Evolutionary conservation across 2,113 vertebrate genomes (phyloP), one percentile per base, ranked within the genome.

Genomic region (Otus sunia): DNA sequence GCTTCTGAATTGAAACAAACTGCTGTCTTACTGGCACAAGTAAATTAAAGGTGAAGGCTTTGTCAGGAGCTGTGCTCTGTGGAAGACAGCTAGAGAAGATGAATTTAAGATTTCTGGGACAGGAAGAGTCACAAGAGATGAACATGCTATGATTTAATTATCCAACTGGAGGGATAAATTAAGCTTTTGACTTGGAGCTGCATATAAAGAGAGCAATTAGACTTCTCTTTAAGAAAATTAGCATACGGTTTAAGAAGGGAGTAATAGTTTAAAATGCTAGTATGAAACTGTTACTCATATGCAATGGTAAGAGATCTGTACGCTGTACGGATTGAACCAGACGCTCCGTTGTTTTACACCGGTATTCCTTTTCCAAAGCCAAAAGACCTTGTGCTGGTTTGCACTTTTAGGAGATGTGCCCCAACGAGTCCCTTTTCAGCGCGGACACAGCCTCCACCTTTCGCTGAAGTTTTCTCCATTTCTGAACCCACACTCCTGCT

Each of bases 181-280:
- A 84, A 81, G 88, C 90, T 94, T 95, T 59, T 88, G 93, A 96
- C 78, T 90, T 89, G 86, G 82, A 89, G 93, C 84, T 90, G 94
- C 91, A 84, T 85, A 94, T 60, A 78, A 78, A 96, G 80, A 94
- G 86, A 90, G 62, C 90, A 91, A 84, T 90, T 94, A 92, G 79
- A 74, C 74, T 68, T 82, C 80, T 93, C 89, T 90, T 79, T 55
- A 94, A 87, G 88, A 91, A 94, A 97, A 96, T 93, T 71, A 95
- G 76, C 91, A 93, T 93, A 91, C 0, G 17, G 87, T 90, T 93
- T 90, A 94, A 89, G 89, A 92, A 94, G 62, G 62, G 68, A 91
- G 16, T 47, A 89, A 52, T 41, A 79, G 55, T 79, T 94, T 82
- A 92, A 95, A 94, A 94, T 41, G 34, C 12, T 59, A 82, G 60